Evolutionary conservation across 2,888 invertebrate species (phyloP), one percentile per base, ranked within the genome.

Genomic region (Kryphioiulus occultus): DNA sequence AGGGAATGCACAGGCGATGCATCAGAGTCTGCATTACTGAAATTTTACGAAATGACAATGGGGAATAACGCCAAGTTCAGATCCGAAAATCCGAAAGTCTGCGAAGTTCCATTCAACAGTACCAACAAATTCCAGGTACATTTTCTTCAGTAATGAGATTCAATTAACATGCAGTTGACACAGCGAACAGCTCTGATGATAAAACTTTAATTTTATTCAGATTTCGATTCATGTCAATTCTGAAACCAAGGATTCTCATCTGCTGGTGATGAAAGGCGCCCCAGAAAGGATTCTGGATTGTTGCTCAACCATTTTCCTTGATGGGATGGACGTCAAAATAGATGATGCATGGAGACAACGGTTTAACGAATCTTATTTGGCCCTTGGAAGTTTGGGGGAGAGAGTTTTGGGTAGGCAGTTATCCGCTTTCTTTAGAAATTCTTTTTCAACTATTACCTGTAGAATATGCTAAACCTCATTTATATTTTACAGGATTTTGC

Each of bases 201-300:
- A n/a, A 19, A 39, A n/a, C 1, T 44, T 44, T 1, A 44, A 12
- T 12, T 1, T 86, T 19, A 86, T 84, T 26, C 87, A 93, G 92
- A 92, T 93, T 39, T 93, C 93, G 35, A 91, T 93, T 89, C 93
- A 93, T 89, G 92, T 93, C 89, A 91, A 91, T 26, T 91, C 92
- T 78, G 91, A 91, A 86, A 89, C 88, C 19, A 68, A 15, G 88
- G 92, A 86, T 88, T 53, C 85, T 19, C 91, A 92, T 90, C 89
- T 93, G 84, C 90, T 93, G 87, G 93, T 93, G 88, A 92, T 92
- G 92, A 92, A 92, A 90, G 92, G 92, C 15, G 93, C 93, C 47
- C 93, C 93, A 9, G 93, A 93, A 90, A 91, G 93, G 88, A 93
- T 93, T 90, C 91, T 94, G 32, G 92, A 92, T 89, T 90, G 92